These are phyloP conservation scores for Cirrhinus mrigala DNA, from an alignment of 2,797 vertebrate species.

Conservation along the genomic window DNA sequence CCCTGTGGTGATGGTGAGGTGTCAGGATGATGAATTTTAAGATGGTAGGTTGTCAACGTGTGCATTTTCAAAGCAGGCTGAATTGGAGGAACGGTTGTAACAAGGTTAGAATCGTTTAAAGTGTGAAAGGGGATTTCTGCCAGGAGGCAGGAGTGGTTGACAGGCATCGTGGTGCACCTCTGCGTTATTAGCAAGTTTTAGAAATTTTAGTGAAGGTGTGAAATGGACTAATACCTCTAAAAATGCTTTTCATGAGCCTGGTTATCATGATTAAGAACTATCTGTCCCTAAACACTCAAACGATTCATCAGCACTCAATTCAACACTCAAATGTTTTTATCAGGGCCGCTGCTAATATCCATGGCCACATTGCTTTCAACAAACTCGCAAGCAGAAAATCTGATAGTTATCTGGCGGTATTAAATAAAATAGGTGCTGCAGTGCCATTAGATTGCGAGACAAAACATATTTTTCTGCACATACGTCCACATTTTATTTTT, in stretches of 20 bases:
- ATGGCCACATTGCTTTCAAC: constrained; percentile 10
- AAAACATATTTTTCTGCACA: neutral
- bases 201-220: constrained; percentile 85
- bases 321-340: constrained; percentile 20
- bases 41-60: constrained; percentile 86
- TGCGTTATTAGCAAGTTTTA: constrained; percentile 84
- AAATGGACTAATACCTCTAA: constrained; percentile 80
- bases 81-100: constrained; percentile 84
- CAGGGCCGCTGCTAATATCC: neutral
- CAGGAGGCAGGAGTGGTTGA: constrained; percentile 88
- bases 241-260: constrained; percentile 12
- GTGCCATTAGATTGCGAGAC: neutral
- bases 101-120: constrained; percentile 90
- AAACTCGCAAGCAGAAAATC: neutral
- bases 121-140: constrained; percentile 92
- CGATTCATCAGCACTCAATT: constrained; percentile 12
- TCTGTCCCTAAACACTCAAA: constrained; percentile 29
- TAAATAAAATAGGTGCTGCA: neutral
- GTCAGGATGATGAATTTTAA: constrained; percentile 91
- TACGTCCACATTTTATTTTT: neutral
- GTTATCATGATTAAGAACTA: constrained; percentile 19
- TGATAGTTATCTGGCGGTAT: neutral
- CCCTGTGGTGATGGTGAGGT: constrained; percentile 85
- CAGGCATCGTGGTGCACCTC: constrained; percentile 85
- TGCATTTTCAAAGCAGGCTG: constrained; percentile 84